Conservation (phyloP, 2,797 vertebrate genomes). For the Philypnodon macrostomus region DNA sequence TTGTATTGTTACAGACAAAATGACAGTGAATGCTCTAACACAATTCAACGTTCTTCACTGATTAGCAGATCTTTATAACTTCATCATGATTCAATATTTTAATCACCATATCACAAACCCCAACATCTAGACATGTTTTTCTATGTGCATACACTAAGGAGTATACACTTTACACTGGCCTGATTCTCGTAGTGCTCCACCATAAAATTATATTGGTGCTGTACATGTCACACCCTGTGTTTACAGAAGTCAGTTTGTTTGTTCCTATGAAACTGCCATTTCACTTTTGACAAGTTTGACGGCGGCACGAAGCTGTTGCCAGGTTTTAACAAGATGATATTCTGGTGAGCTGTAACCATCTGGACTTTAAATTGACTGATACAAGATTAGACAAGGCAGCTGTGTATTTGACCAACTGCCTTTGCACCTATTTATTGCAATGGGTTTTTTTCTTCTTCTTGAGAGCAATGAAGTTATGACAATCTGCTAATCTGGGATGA, state of each 20-base stretch:
- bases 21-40: too few relatives aligned
- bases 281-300: slow-evolving; percentile 19
- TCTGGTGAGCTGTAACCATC: slow-evolving; percentile 23
- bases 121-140: too few relatives aligned
- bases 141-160: too few relatives aligned
- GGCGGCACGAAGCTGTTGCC: slow-evolving; percentile 19
- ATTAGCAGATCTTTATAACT: too few relatives aligned
- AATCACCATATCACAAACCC: too few relatives aligned
- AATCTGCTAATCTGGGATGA: too few relatives aligned
- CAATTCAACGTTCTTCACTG: too few relatives aligned
- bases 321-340: slow-evolving; percentile 27
- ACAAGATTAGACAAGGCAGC: slow-evolving; percentile 20
- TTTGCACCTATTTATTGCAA: background rate
- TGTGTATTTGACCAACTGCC: slow-evolving; percentile 3
- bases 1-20: background rate
- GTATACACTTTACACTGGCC: too few relatives aligned
- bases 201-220: background rate
- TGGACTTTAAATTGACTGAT: slow-evolving; percentile 25
- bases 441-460: background rate
- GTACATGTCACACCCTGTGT: background rate
- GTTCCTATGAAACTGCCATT: slow-evolving; percentile 22
- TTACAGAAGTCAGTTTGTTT: slow-evolving; percentile 12
- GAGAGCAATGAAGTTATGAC: background rate
- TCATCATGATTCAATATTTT: too few relatives aligned
- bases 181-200: background rate